A percentile compares a stretch with the other conserved stretches of the same genome.
phyloP scores from a whole-genome alignment of 2,113 vertebrate species.

The Fukomys damarensis region DNA sequence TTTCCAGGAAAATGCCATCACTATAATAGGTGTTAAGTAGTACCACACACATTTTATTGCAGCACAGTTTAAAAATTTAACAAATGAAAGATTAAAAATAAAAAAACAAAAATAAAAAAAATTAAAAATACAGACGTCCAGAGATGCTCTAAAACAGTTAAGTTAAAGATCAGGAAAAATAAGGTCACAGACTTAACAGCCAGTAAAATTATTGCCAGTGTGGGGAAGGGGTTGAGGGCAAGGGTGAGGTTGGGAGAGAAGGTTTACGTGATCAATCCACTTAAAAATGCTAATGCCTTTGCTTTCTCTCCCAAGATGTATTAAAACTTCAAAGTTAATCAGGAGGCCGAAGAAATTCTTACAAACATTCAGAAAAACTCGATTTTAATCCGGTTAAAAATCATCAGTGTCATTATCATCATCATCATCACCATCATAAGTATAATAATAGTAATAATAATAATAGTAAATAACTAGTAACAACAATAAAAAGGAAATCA shows the following conservation, averaged over 20 bases:
- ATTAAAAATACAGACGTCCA: constrained; percentile 85
- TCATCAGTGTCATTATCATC: constrained; percentile 84
- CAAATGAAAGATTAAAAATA: constrained; percentile 86
- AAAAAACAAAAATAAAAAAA: constrained; percentile 84
- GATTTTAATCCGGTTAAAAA: constrained; percentile 86
- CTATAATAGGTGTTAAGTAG: constrained; percentile 79
- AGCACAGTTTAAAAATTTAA: constrained; percentile 87
- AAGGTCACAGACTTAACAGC: constrained; percentile 85
- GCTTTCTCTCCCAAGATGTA: constrained; percentile 82
- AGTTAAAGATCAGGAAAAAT: constrained; percentile 86
- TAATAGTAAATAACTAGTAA: constrained; percentile 84
- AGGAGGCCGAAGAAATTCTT: constrained; percentile 83
- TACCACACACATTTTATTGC: constrained; percentile 86
- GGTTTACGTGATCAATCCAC: constrained; percentile 84
- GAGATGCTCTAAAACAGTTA: constrained; percentile 86
- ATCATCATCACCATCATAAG: constrained; percentile 85
- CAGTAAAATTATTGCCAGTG: constrained; percentile 82
- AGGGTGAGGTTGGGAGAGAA: constrained; percentile 82
- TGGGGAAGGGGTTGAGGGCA: constrained; percentile 79
- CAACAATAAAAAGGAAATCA: constrained; percentile 89
- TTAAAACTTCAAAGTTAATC: constrained; percentile 85
- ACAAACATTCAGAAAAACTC: constrained; percentile 86
- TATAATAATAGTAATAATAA: constrained; percentile 82
- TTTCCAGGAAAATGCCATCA: constrained; percentile 82
- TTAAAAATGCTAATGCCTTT: constrained; percentile 85